Evolutionary conservation across 2,113 vertebrate genomes (phyloP), one percentile per base, ranked within the genome.

Genomic region (Pangasianodon gigas): DNA sequence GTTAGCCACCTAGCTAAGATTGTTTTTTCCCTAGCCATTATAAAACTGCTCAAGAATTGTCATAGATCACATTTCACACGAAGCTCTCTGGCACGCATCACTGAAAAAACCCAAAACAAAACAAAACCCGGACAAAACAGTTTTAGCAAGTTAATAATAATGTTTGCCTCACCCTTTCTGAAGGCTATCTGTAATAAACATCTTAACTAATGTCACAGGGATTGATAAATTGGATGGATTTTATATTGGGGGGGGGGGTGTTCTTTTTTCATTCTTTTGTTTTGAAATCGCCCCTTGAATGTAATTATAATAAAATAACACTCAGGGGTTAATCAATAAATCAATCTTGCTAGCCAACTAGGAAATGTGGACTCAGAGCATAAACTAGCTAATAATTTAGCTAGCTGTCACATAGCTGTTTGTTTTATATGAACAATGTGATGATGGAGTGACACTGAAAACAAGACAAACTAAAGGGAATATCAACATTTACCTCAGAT

Each of bases 361-460:
- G n/a, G 67, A 71, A 37, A 32, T 37, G 37, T 37, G 37, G 37
- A 37, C 37, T 37, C 65, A 94, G 94, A 91, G 93, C 91, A 91
- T 75, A 93, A 24, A 92, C 92, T 90, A 44, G 37, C 1, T 44
- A 7, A 75, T 21, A 1, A 29, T 46, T 77, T 46, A 77, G 37
- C 32, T 16, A 80, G 48, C 48, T 52, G 26, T 51, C 46, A 81
- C 11, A n/a, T 6, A 24, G 71, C 18, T 37, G 32, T 71, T 37
- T 19, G 18, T 24, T 44, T 77, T 77, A 46, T 46, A 8, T n/a
- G 48, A 81, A 14, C 10, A 13, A 80, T 21, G 19, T 26, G 9
- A 44, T 48, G 41, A n/a, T 14, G 32, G 13, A 16, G 6, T 71
- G 6, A 7, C 69, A 18, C 32, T 18, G 26, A 52, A 80, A 80